Conservation (phyloP, 1,140 invertebrate species). For the Drosophila tropicalis region DNA sequence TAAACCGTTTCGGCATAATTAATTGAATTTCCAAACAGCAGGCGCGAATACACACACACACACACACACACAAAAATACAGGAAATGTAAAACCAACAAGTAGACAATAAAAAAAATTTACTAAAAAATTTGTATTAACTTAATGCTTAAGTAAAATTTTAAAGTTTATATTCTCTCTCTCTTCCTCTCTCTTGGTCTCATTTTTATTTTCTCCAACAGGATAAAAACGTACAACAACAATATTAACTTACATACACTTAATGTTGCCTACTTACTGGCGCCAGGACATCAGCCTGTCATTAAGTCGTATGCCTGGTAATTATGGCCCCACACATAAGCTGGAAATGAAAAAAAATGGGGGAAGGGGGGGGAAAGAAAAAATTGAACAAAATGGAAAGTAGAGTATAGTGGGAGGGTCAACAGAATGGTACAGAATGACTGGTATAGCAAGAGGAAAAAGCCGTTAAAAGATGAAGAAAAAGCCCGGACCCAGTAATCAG, state of each 20-base stretch:
- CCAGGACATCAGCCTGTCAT: conserved; percentile 16
- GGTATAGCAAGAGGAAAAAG: background rate
- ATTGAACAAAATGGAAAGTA: conserved; percentile 1
- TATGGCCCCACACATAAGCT: conserved; percentile 33
- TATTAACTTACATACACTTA: conserved; percentile 54
- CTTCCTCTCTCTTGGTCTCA: background rate
- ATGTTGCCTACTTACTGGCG: conserved; percentile 35
- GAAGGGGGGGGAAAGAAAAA: background rate
- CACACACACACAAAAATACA: background rate
- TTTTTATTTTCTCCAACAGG: conserved; percentile 4
- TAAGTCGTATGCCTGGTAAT: conserved; percentile 39
- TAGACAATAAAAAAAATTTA: background rate
- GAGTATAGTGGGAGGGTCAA: background rate
- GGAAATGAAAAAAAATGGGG: background rate
- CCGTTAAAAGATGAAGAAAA: conserved; percentile 9
- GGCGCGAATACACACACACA: background rate
- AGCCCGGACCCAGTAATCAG: conserved; percentile 27
- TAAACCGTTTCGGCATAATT: conserved; percentile 62
- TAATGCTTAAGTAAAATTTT: conserved; percentile 39
- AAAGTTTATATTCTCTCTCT: conserved; percentile 20
- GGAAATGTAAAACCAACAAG: background rate
- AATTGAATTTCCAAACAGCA: conserved; percentile 62
- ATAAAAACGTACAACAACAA: background rate
- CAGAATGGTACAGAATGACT: background rate
- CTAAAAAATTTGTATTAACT: background rate